Base-by-base conservation (phyloP, 2,888 invertebrate genomes). In the Platycheirus rosarum region DNA sequence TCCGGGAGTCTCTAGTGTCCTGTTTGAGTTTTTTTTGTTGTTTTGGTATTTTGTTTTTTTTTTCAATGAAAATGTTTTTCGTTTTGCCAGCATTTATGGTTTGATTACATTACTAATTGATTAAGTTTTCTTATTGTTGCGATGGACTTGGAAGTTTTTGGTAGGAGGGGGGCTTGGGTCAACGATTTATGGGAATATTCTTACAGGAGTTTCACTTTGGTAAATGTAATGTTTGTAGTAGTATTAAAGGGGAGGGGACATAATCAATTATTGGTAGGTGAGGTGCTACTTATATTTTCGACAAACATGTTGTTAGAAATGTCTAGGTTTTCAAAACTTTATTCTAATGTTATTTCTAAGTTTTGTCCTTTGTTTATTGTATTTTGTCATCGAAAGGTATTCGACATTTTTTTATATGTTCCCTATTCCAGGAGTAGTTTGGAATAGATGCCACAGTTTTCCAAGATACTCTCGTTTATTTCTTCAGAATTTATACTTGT, bases 91-190 rank as follows among this genome's bases (percentile, higher is more conserved):
- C 69, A 82, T 82, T 78, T 78, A 84, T 84, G 60, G 84, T 78
- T 84, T 84, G 78, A 84, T 84, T 84, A 84, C 84, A 84, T 78
- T 84, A 74, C 84, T 84, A 84, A 84, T 84, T 84, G 84, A 84
- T 84, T 84, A 74, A 74, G 84, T 78, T 84, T 78, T 77, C 11
- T 37, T 66, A 13, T 75, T 66, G 13, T 53, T 42, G 49, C 11
- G 18, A 18, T 7, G 53, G 51, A 49, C 26, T 49, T 14, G 26
- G 48, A 11, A 48, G 1, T 13, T 18, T 18, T n/a, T n/a, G n/a
- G 9, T n/a, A 13, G 7, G 23, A 20, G 13, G 5, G 7, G 29
- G n/a, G 11, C 23, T 1, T 16, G n/a, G 14, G 5, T 57, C 3
- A 16, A 60, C 8, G 42, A 44, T 44, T 60, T 60, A 60, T 57